A percentile compares a stretch with the other conserved stretches of the same genome.
Evolutionary conservation across 2,113 vertebrate species (phyloP).

Genomic region (Puma concolor): DNA sequence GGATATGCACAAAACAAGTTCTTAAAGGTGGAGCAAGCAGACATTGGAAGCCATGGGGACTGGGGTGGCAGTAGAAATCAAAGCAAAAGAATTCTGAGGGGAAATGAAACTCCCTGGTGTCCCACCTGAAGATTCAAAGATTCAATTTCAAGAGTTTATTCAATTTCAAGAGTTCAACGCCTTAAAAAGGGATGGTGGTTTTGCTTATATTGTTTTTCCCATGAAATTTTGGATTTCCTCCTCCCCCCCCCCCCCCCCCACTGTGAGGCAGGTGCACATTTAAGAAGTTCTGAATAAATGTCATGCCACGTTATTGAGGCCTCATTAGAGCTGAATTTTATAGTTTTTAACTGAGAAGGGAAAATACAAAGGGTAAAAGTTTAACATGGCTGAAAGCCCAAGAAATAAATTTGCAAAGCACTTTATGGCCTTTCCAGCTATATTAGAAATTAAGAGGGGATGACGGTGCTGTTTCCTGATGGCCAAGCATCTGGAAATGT

Average conservation of each 20-base stretch:
- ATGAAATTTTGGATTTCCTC: neutral
- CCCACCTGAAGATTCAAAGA: neutral
- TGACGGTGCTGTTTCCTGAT: neutral
- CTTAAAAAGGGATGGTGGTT: neutral
- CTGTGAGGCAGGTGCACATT: neutral
- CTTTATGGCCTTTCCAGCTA: neutral
- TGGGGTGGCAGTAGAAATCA: neutral
- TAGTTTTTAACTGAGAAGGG: neutral
- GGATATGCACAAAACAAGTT: neutral
- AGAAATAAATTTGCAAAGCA: neutral
- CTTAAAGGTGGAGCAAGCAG: neutral
- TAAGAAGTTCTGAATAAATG: conserved; percentile 13
- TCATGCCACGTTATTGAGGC: neutral
- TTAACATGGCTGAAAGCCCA: neutral
- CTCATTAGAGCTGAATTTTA: neutral
- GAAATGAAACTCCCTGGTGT: neutral
- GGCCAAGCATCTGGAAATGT: conserved; percentile 30
- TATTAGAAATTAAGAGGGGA: neutral
- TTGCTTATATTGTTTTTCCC: neutral
- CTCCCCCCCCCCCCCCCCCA: neutral
- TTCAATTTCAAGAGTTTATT: neutral
- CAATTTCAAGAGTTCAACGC: neutral
- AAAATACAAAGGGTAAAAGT: neutral
- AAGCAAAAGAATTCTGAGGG: neutral
- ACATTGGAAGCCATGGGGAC: neutral